Base-by-base conservation (phyloP, 2,888 invertebrate species). In the Ephialtes manifestator region DNA sequence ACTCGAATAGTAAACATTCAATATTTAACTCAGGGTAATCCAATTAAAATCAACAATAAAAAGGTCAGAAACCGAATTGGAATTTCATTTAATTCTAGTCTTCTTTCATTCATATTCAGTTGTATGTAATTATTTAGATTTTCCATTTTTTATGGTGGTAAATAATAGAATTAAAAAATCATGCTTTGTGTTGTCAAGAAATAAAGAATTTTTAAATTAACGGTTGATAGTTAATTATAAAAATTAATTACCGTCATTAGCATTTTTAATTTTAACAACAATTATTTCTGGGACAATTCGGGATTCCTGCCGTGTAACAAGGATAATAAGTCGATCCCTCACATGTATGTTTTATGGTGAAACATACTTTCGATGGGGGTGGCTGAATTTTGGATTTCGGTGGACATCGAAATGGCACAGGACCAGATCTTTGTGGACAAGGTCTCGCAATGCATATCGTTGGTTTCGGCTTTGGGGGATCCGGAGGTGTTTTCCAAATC, bases 271-370 rank as follows among this genome's bases (percentile, higher is more conserved):
- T 13, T 79, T 13, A 67, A 48, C 71, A 83, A 76, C 76, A 79
- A 60, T 83, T 72, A 67, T 15, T 68, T 1, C 24, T 46, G 15
- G n/a, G 31, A 68, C 86, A 88, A 0, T 67, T 65, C 0, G 88
- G 81, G 67, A 85, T 70, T 60, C 86, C 85, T 0, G 89, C 75
- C 11, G 85, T 83, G 70, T 91, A 90, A 58, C 88, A 89, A 46
- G 91, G 90, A 35, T 87, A 88, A 63, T 89, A 91, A 7, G 87
- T 90, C 4, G 88, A 79, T 20, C 88, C 87, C 28, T 88, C 85
- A 58, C 90, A 89, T 39, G 89, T 88, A 63, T 81, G 83, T 77
- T 86, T 78, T 60, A 91, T 87, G 31, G 90, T 90, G 63, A 89
- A 91, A 67, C 84, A 86, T 15, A 91, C 88, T 10, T 86, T 81